Evolutionary conservation across 2,113 vertebrate species (phyloP).

Genomic region (Ciconia boyciana): DNA sequence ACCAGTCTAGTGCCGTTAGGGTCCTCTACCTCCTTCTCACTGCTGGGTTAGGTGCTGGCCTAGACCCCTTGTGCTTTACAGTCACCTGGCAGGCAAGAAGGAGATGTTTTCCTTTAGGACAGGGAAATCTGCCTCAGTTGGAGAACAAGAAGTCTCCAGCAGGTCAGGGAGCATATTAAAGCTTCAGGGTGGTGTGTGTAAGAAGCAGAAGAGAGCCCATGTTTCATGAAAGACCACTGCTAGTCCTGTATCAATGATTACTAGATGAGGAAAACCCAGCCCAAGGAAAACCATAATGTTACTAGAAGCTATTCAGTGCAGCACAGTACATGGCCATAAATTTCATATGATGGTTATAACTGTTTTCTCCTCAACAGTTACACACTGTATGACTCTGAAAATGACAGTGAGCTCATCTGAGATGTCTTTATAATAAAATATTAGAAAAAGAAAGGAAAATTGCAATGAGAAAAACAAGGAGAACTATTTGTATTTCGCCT

Average conservation of each 20-base stretch:
- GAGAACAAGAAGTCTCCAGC: not conserved
- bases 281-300: not conserved
- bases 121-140: not conserved
- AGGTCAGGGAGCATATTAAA: not conserved
- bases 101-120: not conserved
- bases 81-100: not conserved
- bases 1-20: not conserved
- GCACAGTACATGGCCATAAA: not conserved
- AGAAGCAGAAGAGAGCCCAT: not conserved
- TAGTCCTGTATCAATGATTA: not conserved
- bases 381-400: constrained; percentile 47
- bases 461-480: not conserved
- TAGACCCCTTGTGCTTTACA: not conserved
- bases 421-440: constrained; percentile 4
- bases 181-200: not conserved
- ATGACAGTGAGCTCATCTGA: constrained; percentile 13
- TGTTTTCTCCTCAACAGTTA: constrained; percentile 59
- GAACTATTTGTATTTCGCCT: not conserved
- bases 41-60: not conserved
- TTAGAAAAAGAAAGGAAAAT: not conserved
- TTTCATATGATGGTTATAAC: constrained; percentile 14
- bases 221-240: not conserved
- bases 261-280: not conserved
- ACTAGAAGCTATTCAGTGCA: not conserved
- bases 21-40: not conserved